Conservation (phyloP, 2,888 invertebrate species). For the Drymonia ruficornis region DNA sequence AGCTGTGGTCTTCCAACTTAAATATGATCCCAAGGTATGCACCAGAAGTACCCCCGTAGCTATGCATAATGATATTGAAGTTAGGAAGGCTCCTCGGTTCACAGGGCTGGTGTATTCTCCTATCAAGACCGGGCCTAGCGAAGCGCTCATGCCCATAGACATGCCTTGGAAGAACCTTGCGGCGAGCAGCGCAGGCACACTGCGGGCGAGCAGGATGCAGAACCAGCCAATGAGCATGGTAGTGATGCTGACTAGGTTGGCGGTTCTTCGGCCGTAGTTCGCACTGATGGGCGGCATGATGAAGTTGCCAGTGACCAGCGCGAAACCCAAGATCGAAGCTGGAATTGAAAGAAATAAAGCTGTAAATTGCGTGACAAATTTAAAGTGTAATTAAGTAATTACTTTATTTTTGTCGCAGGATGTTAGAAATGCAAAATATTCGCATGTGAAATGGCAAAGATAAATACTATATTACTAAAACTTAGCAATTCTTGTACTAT, state of each 20-base stretch:
- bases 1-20: slow-evolving; percentile 81
- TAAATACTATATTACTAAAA: no score
- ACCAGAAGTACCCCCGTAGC: slow-evolving; percentile 83
- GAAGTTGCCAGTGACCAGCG: slow-evolving; percentile 54
- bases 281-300: slow-evolving; percentile 70
- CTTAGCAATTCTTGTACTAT: no score
- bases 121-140: slow-evolving; percentile 72
- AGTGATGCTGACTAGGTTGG: slow-evolving; percentile 69
- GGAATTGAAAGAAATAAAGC: slow-evolving; percentile 29
- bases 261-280: slow-evolving; percentile 76
- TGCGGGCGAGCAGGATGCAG: slow-evolving; percentile 52
- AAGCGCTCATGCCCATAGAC: slow-evolving; percentile 74
- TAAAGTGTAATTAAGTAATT: background rate
- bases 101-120: slow-evolving; percentile 82
- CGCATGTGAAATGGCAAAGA: no score
- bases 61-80: slow-evolving; percentile 81
- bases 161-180: slow-evolving; percentile 66
- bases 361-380: background rate
- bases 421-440: no score
- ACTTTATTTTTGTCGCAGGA: no score
- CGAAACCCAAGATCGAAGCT: slow-evolving; percentile 59
- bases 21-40: slow-evolving; percentile 84
- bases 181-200: slow-evolving; percentile 57
- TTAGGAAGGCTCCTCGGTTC: slow-evolving; percentile 83
- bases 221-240: slow-evolving; percentile 81